Evolutionary conservation across 1,140 invertebrate genomes (phyloP).

Genomic region (Tetramorium simillimum): DNA sequence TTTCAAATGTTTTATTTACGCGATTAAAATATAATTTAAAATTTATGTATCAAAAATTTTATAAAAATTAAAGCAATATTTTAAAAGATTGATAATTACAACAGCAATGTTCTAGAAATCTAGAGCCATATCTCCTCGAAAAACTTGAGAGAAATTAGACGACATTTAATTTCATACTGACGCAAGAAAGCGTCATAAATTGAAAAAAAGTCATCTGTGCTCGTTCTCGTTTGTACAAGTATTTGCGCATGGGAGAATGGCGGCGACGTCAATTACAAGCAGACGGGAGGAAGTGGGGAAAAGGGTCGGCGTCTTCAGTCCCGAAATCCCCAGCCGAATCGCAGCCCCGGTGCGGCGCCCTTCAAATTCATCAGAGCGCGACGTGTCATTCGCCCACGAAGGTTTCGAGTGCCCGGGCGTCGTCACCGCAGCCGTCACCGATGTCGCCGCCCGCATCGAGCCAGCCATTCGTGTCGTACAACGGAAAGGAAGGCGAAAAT

Average conservation of each 20-base stretch:
- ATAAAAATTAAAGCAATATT: not conserved
- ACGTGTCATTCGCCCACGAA: conserved; percentile 32
- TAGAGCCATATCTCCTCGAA: not conserved
- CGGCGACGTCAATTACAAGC: conserved; percentile 18
- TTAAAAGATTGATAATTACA: not conserved
- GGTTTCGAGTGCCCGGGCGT: conserved; percentile 39
- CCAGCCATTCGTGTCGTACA: conserved; percentile 43
- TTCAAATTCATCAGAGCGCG: conserved; percentile 54
- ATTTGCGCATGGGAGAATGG: conserved; percentile 22
- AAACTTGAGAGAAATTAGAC: not conserved
- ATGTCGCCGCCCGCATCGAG: conserved; percentile 55
- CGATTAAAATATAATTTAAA: not conserved
- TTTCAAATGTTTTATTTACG: too few species aligned
- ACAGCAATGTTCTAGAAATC: not conserved
- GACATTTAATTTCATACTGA: not conserved
- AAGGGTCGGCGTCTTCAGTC: conserved; percentile 29
- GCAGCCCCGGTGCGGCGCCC: conserved; percentile 60
- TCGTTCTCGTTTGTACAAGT: not conserved
- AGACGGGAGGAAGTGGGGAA: not conserved
- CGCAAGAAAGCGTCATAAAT: not conserved
- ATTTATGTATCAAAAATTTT: not conserved
- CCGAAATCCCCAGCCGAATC: conserved; percentile 53
- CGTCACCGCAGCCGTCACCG: conserved; percentile 40
- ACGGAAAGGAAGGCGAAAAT: conserved; percentile 69
- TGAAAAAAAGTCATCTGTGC: not conserved